Evolutionary conservation across 2,888 invertebrate species (phyloP), one percentile per base, ranked within the genome.

Genomic region (Pheosia gnoma): DNA sequence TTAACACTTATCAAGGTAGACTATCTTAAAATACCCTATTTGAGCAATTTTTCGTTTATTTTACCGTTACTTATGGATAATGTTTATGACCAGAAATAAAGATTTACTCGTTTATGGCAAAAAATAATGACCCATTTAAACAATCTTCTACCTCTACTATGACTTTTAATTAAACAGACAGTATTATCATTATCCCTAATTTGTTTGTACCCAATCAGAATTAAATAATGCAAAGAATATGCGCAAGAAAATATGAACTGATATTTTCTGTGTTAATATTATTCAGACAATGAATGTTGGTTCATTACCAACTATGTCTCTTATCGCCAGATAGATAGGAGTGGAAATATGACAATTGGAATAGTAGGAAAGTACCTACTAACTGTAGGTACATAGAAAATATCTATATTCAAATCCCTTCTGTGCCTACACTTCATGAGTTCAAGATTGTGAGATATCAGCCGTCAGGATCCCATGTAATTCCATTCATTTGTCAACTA

Each of bases 381-480:
- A 25, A 25, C 25, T 25, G 25, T 25, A 2, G 25, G 25, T 25
- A 25, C 2, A 25, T 25, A 25, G 25, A 0, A 68, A 65, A 66
- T 68, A 63, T 63, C 38, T 51, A 58, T 61, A 61, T 60, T 65
- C 68, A 70, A 62, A 75, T 71, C 63, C 69, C 56, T 62, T 74
- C 55, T 57, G 54, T 57, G 62, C 64, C 67, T 74, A 74, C 55
- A 70, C 66, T 74, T 66, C 61, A 63, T 62, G 63, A 69, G 59
- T 71, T 71, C 65, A 77, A 77, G 68, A 76, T 79, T 76, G 72
- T 77, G 77, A 81, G 74, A 75, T 75, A 81, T 75, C 75, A 78
- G 72, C 58, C 59, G 63, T 67, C 60, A 67, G 75, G 72, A 70
- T 62, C 67, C 73, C 67, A 73, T 65, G 70, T 76, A 71, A 80